Evolutionary conservation across 2,113 vertebrate genomes (phyloP), one percentile per base, ranked within the genome.

Genomic region (Scalopus aquaticus): DNA sequence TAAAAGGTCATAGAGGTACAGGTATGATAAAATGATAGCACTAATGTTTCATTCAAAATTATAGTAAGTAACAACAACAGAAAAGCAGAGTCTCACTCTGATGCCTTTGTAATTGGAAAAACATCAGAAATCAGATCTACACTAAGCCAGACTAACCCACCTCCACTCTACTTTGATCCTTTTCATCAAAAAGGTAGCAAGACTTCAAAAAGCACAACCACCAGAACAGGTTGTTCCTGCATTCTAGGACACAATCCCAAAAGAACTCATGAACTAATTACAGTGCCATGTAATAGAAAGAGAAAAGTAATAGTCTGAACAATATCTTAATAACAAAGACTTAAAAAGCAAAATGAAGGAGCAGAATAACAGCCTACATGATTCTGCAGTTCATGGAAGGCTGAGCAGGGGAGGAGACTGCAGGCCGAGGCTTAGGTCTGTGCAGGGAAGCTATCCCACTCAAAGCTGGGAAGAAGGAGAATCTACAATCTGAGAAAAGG

Each of bases 1-100:
- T n/a, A 79, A n/a, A n/a, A n/a, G n/a, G n/a, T n/a, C n/a, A n/a
- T n/a, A n/a, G n/a, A n/a, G n/a, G n/a, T n/a, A n/a, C n/a, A n/a
- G n/a, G n/a, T n/a, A n/a, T n/a, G n/a, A n/a, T n/a, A n/a, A 95
- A 94, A 89, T 49, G 90, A 85, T 0, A 88, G 44, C n/a, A 91
- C 62, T 56, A 80, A 22, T 70, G 15, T 42, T 76, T 86, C 74
- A 79, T 60, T 82, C 28, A n/a, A 54, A 85, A 92, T 17, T 96
- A 32, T 58, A 88, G 92, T 85, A 81, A 85, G 46, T 30, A 78
- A 82, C 44, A 92, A 89, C 51, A 88, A 67, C 72, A 51, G 42
- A 26, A 79, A 96, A 74, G 26, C 58, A 84, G n/a, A 93, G n/a
- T 8, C 35, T 56, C 35, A 22, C 11, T 86, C 62, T 15, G 44